Evolutionary conservation across 1,140 invertebrate species (phyloP).

Genomic region (Lasioglossum albipes): DNA sequence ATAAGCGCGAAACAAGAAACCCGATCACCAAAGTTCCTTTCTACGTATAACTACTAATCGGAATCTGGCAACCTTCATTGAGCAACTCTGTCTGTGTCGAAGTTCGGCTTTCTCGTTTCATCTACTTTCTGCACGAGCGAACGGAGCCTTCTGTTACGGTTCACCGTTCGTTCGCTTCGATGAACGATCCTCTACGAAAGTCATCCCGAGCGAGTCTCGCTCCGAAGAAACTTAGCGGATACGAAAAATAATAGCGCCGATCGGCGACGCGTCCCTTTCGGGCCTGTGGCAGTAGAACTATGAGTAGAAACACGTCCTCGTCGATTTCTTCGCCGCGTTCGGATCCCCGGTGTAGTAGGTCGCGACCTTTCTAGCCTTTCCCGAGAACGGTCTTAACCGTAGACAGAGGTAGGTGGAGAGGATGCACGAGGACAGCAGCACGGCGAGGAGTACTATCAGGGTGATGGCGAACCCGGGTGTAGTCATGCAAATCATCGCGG

Average conservation of each 20-base stretch:
- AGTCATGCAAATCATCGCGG: constrained; percentile 92
- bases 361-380: constrained; percentile 81
- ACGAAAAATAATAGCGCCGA: neutral
- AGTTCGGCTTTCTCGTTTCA: neutral
- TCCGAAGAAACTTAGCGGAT: neutral
- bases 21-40: neutral
- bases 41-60: neutral
- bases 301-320: constrained; percentile 81
- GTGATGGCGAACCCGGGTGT: constrained; percentile 93
- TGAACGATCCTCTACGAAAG: neutral
- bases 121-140: neutral
- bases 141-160: neutral
- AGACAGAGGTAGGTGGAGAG: constrained; percentile 92
- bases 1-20: neutral
- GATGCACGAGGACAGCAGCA: constrained; percentile 90
- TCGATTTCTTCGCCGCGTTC: constrained; percentile 67
- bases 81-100: neutral
- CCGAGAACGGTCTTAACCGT: constrained; percentile 85
- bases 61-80: neutral
- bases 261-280: neutral
- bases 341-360: constrained; percentile 75
- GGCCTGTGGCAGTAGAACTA: constrained; percentile 56
- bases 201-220: too few species aligned
- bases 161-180: neutral
- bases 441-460: constrained; percentile 88